Percentiles rank a stretch among this genome's conserved stretches.
Conservation (phyloP, 2,797 vertebrate species). For the Diplodus puntazzo region DNA sequence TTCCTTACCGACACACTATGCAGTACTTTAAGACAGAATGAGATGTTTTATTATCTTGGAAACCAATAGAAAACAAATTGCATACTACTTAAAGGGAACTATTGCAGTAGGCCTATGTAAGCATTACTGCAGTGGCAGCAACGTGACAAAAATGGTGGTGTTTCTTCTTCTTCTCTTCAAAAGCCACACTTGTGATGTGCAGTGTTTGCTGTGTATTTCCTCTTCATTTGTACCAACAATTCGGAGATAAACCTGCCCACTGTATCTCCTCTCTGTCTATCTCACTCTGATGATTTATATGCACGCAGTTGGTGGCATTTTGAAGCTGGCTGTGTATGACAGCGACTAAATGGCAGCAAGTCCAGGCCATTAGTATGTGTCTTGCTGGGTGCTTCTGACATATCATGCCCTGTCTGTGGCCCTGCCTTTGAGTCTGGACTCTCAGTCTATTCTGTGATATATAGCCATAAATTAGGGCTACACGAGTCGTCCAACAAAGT, state of each 20-base stretch:
- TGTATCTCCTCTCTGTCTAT: slow-evolving; percentile 9
- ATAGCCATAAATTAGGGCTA: slow-evolving; percentile 9
- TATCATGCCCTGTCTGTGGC: slow-evolving; percentile 33
- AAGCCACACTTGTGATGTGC: not conserved
- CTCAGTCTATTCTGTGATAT: slow-evolving; percentile 16
- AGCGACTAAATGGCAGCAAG: slow-evolving; percentile 68
- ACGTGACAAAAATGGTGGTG: too few relatives aligned
- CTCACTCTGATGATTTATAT: slow-evolving; percentile 74
- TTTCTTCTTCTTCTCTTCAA: too few relatives aligned
- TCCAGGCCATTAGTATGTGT: slow-evolving; percentile 69
- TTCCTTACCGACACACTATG: too few relatives aligned
- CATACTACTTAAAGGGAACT: too few relatives aligned
- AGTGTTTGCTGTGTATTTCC: not conserved
- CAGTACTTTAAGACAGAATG: too few relatives aligned
- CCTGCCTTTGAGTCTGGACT: slow-evolving; percentile 46
- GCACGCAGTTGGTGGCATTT: slow-evolving; percentile 78
- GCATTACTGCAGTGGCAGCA: too few relatives aligned
- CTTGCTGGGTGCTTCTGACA: slow-evolving; percentile 57
- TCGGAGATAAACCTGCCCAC: slow-evolving; percentile 7
- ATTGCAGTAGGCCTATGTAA: too few relatives aligned
- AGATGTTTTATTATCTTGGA: too few relatives aligned
- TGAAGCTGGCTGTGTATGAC: slow-evolving; percentile 65
- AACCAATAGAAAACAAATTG: too few relatives aligned
- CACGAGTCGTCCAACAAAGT: slow-evolving; percentile 16
- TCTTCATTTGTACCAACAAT: slow-evolving; percentile 8